phyloP scores from a whole-genome alignment of 2,888 invertebrate species.

The Chymomyza procnemis region DNA sequence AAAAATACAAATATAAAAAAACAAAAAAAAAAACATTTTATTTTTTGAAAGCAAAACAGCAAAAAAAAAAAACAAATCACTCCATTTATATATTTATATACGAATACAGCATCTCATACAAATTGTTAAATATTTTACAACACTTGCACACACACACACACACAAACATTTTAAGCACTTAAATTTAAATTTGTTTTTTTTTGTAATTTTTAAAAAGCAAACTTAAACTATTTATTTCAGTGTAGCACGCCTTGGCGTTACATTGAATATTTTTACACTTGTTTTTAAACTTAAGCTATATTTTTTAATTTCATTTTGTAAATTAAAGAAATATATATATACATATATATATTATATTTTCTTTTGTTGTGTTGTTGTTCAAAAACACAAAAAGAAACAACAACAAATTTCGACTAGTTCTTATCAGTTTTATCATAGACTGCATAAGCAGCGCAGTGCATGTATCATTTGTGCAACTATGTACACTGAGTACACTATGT shows the following conservation, averaged over 20 bases:
- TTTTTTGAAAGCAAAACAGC: too few species aligned
- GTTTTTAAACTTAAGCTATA: conserved; percentile 29
- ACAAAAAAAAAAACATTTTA: conserved; percentile 5
- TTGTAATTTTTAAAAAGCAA: not conserved
- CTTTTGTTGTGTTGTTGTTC: not conserved
- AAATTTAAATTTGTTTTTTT: not conserved
- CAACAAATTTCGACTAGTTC: too few species aligned
- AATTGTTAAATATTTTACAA: not conserved
- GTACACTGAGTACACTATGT: not conserved
- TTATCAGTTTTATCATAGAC: not conserved
- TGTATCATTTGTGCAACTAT: not conserved
- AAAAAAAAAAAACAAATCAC: not conserved
- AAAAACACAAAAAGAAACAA: too few species aligned
- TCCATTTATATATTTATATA: conserved; percentile 25
- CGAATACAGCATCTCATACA: not conserved
- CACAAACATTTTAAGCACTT: not conserved
- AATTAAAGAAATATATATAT: not conserved
- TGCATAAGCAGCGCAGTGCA: too few species aligned
- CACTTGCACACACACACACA: not conserved
- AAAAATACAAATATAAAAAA: conserved; percentile 8
- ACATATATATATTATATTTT: too few species aligned
- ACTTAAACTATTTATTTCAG: too few species aligned
- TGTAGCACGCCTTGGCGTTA: too few species aligned
- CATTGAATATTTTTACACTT: conserved; percentile 55
- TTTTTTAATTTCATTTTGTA: not conserved